Evolutionary conservation across 2,113 vertebrate genomes (phyloP).

Genomic region (Zosterops lateralis): DNA sequence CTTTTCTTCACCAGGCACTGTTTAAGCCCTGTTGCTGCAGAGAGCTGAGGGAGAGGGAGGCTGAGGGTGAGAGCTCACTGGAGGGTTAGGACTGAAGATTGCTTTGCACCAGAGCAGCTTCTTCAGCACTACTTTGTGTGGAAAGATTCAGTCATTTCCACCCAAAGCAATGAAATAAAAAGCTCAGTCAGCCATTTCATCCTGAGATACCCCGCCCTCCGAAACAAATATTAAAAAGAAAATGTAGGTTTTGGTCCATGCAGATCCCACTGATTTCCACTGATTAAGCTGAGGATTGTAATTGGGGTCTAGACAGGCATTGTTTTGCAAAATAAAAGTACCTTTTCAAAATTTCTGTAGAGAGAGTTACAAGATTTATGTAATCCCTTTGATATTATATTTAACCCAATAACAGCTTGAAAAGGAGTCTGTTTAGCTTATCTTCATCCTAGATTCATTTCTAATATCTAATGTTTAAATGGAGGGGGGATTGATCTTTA

Average conservation of each 20-base stretch:
- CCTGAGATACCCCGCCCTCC: constrained; percentile 19
- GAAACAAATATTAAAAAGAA: constrained; percentile 13
- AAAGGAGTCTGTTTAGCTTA: constrained; percentile 24
- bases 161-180: constrained; percentile 12
- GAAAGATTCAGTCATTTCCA: constrained; percentile 30
- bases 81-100: background rate
- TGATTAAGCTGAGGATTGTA: background rate
- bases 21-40: background rate
- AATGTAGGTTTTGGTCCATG: constrained; percentile 5
- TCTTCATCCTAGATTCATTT: constrained; percentile 37
- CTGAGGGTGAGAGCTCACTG: background rate
- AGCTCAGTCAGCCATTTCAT: constrained; percentile 44
- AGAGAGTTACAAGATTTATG: background rate
- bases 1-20: accelerated
- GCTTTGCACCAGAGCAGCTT: background rate
- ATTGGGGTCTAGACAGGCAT: background rate
- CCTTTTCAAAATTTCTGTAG: background rate
- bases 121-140: background rate
- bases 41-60: background rate
- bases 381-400: background rate
- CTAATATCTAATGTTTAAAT: constrained; percentile 29
- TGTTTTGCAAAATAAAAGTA: background rate
- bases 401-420: constrained; percentile 4
- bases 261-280: background rate
- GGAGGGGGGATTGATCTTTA: constrained; percentile 16